Evolutionary conservation across 2,888 invertebrate genomes (phyloP), one percentile per base, ranked within the genome.

Genomic region (Chouioia cunea): DNA sequence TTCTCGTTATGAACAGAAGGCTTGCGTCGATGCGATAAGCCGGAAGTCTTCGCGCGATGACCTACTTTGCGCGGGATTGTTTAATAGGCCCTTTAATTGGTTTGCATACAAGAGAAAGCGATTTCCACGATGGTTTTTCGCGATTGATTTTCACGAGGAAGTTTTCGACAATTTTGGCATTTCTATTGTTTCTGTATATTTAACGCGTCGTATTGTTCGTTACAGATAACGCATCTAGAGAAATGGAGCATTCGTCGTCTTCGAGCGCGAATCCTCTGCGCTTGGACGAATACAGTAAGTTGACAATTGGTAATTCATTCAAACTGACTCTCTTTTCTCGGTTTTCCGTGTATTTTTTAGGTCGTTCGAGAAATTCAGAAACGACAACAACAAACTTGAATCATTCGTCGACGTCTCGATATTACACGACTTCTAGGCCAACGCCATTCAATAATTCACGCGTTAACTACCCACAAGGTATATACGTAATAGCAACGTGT

Each of bases 81-180:
- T 65, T 68, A 72, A 72, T 65, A 47, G 54, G 36, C 46, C 44
- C 56, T 68, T 65, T 68, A 67, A 67, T 69, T 73, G 64, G 14
- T 20, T n/a, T n/a, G n/a, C n/a, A n/a, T n/a, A n/a, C n/a, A n/a
- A n/a, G n/a, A n/a, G n/a, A n/a, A n/a, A n/a, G n/a, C n/a, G n/a
- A n/a, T n/a, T n/a, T n/a, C n/a, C n/a, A n/a, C n/a, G n/a, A n/a
- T n/a, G n/a, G n/a, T n/a, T n/a, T n/a, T n/a, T n/a, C n/a, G n/a
- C n/a, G n/a, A n/a, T n/a, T 10, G 6, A 6, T 6, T 36, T 36
- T 10, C 36, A 4, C 36, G 36, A 6, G 36, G 36, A 10, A 36
- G n/a, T 54, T 60, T 54, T 65, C n/a, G 27, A 47, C 20, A 12
- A 2, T 65, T 2, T 59, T 54, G 2, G 53, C 6, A 16, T 52